Percentiles rank a stretch among this genome's conserved stretches.
These are phyloP conservation scores for Drosophila nr. perissopoda DNA, from an alignment of 2,888 invertebrate genomes.

Conservation along the genomic window DNA sequence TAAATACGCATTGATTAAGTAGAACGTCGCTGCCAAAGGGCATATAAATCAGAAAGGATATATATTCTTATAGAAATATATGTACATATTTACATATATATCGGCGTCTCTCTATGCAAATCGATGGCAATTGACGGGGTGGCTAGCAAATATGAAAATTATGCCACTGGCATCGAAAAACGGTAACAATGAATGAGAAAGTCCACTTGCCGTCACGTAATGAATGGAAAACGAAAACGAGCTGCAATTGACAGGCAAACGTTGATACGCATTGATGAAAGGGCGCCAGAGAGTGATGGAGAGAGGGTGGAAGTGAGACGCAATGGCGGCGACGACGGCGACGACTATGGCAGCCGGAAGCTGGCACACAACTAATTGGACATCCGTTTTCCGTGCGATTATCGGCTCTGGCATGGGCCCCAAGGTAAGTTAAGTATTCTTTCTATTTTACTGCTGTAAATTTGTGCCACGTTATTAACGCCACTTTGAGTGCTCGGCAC, in stretches of 20 bases:
- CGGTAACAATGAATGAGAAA: constrained; percentile 52
- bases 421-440: constrained; percentile 61
- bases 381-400: constrained; percentile 82
- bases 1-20: constrained; percentile 77
- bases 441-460: constrained; percentile 68
- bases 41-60: constrained; percentile 47
- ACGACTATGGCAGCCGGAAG: constrained; percentile 67
- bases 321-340: constrained; percentile 14
- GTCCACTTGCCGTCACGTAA: constrained; percentile 40
- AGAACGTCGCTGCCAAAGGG: constrained; percentile 31
- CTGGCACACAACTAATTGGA: constrained; percentile 82
- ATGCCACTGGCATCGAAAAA: constrained; percentile 64
- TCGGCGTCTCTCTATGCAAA: constrained; percentile 56
- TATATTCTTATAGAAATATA: constrained; percentile 7
- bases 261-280: constrained; percentile 65
- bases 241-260: constrained; percentile 78
- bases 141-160: constrained; percentile 73
- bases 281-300: not conserved
- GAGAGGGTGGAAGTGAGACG: not conserved
- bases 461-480: constrained; percentile 81
- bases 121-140: constrained; percentile 61
- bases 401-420: constrained; percentile 58
- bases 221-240: constrained; percentile 55
- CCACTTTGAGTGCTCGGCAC: constrained; percentile 72
- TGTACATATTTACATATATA: constrained; percentile 10